Evolutionary conservation across 2,888 invertebrate species (phyloP), one percentile per base, ranked within the genome.

Genomic region (Coelogynopora nodosa): DNA sequence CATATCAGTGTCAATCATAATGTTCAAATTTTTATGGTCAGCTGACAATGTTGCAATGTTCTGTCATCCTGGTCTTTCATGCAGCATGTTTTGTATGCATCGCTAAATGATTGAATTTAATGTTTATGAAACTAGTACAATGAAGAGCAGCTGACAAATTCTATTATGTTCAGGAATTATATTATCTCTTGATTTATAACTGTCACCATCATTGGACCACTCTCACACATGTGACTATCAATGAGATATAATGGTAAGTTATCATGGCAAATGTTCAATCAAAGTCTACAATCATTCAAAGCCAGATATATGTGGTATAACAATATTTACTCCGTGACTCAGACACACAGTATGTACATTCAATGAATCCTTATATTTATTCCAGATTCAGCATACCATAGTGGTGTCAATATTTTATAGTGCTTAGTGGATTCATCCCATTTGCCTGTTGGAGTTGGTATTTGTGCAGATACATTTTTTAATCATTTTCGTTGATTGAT

Each of bases 51-150:
- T 5, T 49, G 49, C 5, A 49, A 49, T 49, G 49, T 49, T 49
- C 27, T n/a, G 74, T 26, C 74, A 74, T 13, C 18, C 23, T 74
- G 74, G 23, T 74, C 27, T 74, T 26, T 74, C 74, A 23, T 26
- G 27, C 5, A 74, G 23, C 74, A 74, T 74, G 74, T 74, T 74
- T 74, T 74, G 74, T 74, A n/a, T 23, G 74, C 5, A n/a, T 74
- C 49, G 18, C 49, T 18, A 49, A 49, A 49, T 49, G 74, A 74
- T 74, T 74, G 2, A 26, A 74, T 74, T 74, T 74, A 26, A 23
- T 74, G 74, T n/a, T 74, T 74, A 74, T 74, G 74, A 74, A 74
- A 74, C 74, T n/a, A 2, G 27, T n/a, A 74, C 18, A n/a, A 74
- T 26, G 23, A 74, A 74, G 27, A 26, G 74, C 74, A 74, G 74